Percentiles rank a stretch among this genome's conserved stretches.
phyloP scores from a whole-genome alignment of 2,888 invertebrate genomes.

The Caprella mutica region DNA sequence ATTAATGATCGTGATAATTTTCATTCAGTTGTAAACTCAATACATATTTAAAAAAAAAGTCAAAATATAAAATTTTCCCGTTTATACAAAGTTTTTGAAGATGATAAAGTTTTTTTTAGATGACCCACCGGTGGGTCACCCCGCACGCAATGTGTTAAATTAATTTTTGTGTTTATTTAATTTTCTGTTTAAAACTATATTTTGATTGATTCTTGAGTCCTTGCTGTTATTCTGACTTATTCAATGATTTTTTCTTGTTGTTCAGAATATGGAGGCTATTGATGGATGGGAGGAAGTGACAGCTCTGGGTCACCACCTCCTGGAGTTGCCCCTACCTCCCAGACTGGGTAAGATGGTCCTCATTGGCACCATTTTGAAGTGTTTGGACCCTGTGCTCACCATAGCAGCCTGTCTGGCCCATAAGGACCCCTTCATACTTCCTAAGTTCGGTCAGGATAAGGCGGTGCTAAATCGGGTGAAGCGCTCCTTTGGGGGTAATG shows the following conservation, averaged over 20 bases:
- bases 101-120: too few species aligned
- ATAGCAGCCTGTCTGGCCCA: slow-evolving; percentile 75
- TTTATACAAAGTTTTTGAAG: too few species aligned
- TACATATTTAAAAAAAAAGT: too few species aligned
- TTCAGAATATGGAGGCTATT: slow-evolving; percentile 69
- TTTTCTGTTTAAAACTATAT: too few species aligned
- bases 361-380: slow-evolving; percentile 77
- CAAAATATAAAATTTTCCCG: too few species aligned
- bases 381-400: slow-evolving; percentile 81
- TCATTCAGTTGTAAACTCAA: too few species aligned
- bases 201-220: too few species aligned
- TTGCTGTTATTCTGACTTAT: too few species aligned
- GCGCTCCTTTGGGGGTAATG: neutral
- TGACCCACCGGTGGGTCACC: too few species aligned
- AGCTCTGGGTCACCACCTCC: slow-evolving; percentile 70
- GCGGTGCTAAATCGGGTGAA: slow-evolving; percentile 51
- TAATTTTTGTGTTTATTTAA: too few species aligned
- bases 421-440: slow-evolving; percentile 62
- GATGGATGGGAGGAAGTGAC: slow-evolving; percentile 77
- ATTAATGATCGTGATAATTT: too few species aligned
- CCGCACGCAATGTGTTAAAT: too few species aligned
- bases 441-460: slow-evolving; percentile 53
- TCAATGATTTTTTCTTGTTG: neutral
- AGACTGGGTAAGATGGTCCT: slow-evolving; percentile 82
- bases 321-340: slow-evolving; percentile 87